A percentile compares a stretch with the other conserved stretches of the same genome.
These are phyloP conservation scores for Pachyuromys duprasi DNA, from an alignment of 2,797 vertebrate genomes.

Conservation along the genomic window DNA sequence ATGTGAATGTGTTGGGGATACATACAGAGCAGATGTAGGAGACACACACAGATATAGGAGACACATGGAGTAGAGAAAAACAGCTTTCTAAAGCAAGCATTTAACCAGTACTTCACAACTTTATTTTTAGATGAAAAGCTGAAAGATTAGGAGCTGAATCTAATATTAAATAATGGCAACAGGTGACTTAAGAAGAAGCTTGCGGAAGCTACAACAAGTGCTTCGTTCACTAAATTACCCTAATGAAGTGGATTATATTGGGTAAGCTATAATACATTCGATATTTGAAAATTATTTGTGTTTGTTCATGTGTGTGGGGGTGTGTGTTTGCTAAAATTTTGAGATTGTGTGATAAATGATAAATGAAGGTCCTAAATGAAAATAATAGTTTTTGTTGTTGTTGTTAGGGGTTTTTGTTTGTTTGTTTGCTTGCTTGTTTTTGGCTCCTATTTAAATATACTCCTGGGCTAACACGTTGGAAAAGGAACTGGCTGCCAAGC, in stretches of 20 bases:
- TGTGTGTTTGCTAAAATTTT: conserved; percentile 2
- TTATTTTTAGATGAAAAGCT: conserved; percentile 68
- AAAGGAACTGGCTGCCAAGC: background rate
- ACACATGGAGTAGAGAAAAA: background rate
- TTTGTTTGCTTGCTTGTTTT: background rate
- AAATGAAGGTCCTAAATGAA: background rate
- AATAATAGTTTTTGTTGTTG: conserved; percentile 38
- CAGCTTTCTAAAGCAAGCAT: conserved; percentile 25
- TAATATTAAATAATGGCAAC: conserved; percentile 88
- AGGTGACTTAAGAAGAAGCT: conserved; percentile 93
- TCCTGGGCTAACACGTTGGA: background rate
- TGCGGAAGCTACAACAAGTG: conserved; percentile 93
- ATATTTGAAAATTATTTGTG: background rate
- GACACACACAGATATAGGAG: background rate
- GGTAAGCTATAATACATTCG: conserved; percentile 86
- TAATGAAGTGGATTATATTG: conserved; percentile 91
- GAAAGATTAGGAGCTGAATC: conserved; percentile 46
- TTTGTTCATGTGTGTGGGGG: background rate
- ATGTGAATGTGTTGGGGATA: background rate
- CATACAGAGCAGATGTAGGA: background rate
- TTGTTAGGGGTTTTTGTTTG: no score
- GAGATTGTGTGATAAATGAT: conserved; percentile 12
- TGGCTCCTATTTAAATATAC: background rate
- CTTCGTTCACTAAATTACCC: conserved; percentile 93
- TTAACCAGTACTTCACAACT: conserved; percentile 50